These are phyloP conservation scores for Pseudorectes ferrugineus DNA, from an alignment of 2,113 vertebrate species.

Conservation along the genomic window DNA sequence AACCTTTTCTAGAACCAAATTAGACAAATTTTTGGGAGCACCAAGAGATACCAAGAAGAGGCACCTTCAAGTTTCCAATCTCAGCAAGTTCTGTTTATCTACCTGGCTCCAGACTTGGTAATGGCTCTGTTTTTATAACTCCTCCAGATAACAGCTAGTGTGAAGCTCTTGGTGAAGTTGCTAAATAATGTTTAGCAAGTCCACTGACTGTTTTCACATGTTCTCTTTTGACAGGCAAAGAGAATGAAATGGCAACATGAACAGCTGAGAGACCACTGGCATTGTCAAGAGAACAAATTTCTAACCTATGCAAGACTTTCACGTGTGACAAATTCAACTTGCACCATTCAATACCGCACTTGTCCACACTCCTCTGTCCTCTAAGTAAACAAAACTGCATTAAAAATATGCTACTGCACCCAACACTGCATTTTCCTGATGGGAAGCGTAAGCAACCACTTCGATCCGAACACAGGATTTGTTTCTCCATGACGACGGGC, in stretches of 20 bases:
- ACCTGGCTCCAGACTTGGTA: background rate
- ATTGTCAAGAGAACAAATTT: background rate
- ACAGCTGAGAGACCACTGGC: background rate
- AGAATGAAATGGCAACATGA: background rate
- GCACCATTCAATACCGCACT: background rate
- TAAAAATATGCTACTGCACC: background rate
- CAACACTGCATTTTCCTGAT: background rate
- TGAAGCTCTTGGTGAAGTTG: background rate
- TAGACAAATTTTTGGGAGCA: background rate
- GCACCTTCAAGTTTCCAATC: background rate
- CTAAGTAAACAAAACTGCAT: background rate
- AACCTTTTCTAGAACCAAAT: background rate
- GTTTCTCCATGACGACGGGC: background rate
- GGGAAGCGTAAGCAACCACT: background rate
- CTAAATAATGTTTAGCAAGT: background rate
- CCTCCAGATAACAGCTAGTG: background rate
- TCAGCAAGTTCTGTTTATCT: background rate
- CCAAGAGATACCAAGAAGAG: background rate
- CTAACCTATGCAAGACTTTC: background rate
- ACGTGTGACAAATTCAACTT: fast-evolving
- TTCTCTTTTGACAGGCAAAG: background rate
- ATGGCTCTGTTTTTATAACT: background rate
- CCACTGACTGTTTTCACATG: background rate
- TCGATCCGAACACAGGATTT: background rate
- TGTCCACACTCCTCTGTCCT: background rate